A percentile compares a stretch with the other conserved stretches of the same genome.
Conservation (phyloP, 2,888 invertebrate species). For the Papilio elwesi region DNA sequence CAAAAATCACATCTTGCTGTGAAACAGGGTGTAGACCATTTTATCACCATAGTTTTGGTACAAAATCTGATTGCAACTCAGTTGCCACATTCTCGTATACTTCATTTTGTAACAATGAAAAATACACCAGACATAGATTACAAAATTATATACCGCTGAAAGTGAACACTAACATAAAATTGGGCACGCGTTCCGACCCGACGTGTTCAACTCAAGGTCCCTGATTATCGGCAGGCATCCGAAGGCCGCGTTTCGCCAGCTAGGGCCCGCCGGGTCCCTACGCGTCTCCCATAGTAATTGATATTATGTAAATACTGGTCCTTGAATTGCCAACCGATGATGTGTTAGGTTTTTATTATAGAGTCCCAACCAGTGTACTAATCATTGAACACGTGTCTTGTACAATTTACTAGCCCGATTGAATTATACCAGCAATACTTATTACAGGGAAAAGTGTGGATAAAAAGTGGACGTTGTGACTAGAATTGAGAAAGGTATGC, state of each 20-base stretch:
- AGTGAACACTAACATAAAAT: background rate
- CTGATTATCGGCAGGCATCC: constrained; percentile 1
- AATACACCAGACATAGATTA: background rate
- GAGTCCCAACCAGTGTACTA: background rate
- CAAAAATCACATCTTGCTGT: too few relatives aligned
- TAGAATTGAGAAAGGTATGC: too few relatives aligned
- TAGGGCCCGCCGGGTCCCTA: constrained; percentile 14
- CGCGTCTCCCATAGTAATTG: constrained; percentile 9
- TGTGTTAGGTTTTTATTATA: background rate
- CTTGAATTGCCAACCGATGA: background rate
- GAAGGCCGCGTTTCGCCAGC: constrained; percentile 13
- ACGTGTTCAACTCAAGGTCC: constrained; percentile 7
- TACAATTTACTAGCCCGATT: background rate
- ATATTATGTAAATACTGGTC: constrained; percentile 5
- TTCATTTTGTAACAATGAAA: too few relatives aligned
- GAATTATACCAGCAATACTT: background rate
- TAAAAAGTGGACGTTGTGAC: too few relatives aligned
- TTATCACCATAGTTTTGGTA: too few relatives aligned
- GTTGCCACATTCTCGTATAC: too few relatives aligned
- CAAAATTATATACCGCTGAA: constrained; percentile 1
- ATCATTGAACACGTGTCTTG: background rate
- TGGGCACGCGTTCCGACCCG: background rate
- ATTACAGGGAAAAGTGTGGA: too few relatives aligned
- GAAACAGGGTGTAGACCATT: too few relatives aligned
- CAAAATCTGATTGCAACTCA: too few relatives aligned